Evolutionary conservation across 2,113 vertebrate species (phyloP).

Genomic region (Caloenas nicobarica): DNA sequence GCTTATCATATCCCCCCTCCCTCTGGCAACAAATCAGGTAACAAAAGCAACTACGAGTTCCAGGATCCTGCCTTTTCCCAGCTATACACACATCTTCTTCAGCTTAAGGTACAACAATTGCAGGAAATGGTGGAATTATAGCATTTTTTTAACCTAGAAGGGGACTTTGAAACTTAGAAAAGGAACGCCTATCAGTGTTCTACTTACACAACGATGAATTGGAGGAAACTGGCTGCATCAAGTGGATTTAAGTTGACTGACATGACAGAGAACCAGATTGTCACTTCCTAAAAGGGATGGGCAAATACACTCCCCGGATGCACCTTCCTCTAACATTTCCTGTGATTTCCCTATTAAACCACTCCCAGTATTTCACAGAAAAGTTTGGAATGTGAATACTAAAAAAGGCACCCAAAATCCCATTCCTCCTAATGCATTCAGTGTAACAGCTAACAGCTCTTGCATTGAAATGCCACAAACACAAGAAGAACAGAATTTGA

Average conservation of each 20-base stretch:
- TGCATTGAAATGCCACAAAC: not conserved
- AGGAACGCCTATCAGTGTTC: constrained; percentile 66
- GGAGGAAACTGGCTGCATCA: constrained; percentile 74
- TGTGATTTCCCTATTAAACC: constrained; percentile 52
- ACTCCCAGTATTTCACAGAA: not conserved
- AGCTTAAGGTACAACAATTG: constrained; percentile 80
- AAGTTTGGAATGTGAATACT: not conserved
- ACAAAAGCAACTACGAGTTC: constrained; percentile 74
- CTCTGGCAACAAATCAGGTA: constrained; percentile 68
- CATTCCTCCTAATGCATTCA: not conserved
- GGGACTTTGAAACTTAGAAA: constrained; percentile 68
- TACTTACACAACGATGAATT: constrained; percentile 74
- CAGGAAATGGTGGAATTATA: constrained; percentile 80
- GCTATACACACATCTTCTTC: constrained; percentile 70
- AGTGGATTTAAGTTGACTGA: constrained; percentile 68
- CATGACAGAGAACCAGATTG: constrained; percentile 71
- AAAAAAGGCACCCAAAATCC: not conserved
- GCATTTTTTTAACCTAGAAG: constrained; percentile 72
- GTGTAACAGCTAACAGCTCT: not conserved
- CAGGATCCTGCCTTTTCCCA: constrained; percentile 77
- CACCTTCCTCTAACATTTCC: constrained; percentile 76
- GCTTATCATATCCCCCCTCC: not conserved
- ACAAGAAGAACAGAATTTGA: not conserved
- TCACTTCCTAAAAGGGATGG: constrained; percentile 74
- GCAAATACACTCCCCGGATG: constrained; percentile 73